Conservation (phyloP, 2,797 vertebrate species). For the Molossus alvarezi region DNA sequence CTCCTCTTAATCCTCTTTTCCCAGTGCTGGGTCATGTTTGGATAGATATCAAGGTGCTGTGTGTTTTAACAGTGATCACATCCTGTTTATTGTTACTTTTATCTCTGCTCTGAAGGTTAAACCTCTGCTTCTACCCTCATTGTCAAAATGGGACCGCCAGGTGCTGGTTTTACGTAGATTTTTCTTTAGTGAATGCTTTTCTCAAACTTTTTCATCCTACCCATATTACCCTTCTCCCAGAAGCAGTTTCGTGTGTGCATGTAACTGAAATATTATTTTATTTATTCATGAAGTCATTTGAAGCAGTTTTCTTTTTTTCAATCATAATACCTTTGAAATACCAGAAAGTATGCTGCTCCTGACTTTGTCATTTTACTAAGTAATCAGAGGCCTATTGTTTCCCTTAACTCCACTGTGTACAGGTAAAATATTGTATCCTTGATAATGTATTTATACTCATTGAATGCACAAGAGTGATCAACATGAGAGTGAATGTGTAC, state of each 20-base stretch:
- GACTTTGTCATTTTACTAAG: background rate
- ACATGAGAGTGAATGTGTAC: background rate
- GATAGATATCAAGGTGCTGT: rapidly evolving
- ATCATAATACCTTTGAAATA: background rate
- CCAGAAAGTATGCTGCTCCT: background rate
- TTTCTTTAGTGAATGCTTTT: background rate
- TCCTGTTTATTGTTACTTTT: background rate
- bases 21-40: rapidly evolving
- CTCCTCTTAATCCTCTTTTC: background rate
- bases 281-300: conserved; percentile 9
- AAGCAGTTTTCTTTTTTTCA: conserved; percentile 1
- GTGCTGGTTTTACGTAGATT: background rate
- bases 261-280: background rate
- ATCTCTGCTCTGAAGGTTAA: background rate
- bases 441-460: background rate
- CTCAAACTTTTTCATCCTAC: background rate
- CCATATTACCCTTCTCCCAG: background rate
- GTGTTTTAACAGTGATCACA: background rate
- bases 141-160: background rate
- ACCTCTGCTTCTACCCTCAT: background rate
- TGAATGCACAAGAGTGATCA: conserved; percentile 15
- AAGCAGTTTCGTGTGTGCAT: background rate
- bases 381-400: background rate
- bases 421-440: conserved; percentile 1
- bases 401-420: background rate